Percentiles rank a stretch among this genome's conserved stretches.
Evolutionary conservation across 2,113 vertebrate species (phyloP).

Genomic region (Baryphthengus martii): DNA sequence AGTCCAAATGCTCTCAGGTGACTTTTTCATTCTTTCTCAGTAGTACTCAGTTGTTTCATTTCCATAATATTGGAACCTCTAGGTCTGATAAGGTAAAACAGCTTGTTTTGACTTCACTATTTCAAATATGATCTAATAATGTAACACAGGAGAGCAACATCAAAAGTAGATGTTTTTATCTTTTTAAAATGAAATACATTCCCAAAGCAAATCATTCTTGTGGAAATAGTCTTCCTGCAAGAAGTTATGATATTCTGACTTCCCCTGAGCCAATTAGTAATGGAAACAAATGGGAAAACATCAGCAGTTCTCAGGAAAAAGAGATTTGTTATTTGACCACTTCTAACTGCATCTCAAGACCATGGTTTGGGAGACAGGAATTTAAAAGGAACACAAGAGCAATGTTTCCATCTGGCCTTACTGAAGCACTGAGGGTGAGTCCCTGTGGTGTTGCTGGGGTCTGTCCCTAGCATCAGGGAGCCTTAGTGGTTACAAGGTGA

Average conservation of each 20-base stretch:
- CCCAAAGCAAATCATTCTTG: background rate
- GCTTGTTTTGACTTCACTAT: conserved; percentile 39
- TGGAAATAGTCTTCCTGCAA: background rate
- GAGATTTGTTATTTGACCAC: background rate
- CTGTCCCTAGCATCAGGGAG: background rate
- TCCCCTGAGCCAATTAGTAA: conserved; percentile 5
- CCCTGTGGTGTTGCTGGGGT: background rate
- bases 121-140: conserved; percentile 11
- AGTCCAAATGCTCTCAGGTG: background rate
- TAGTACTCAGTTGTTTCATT: background rate
- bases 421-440: background rate
- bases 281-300: conserved; percentile 15
- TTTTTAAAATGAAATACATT: conserved; percentile 3
- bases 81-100: background rate
- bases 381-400: background rate
- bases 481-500: background rate
- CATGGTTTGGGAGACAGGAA: background rate
- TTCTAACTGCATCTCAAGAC: background rate
- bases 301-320: background rate
- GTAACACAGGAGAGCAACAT: background rate
- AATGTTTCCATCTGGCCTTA: background rate
- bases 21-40: background rate
- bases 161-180: conserved; percentile 1
- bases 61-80: background rate
- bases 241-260: background rate